A percentile compares a stretch with the other conserved stretches of the same genome.
These are phyloP conservation scores for Metopolophium dirhodum DNA, from an alignment of 1,140 invertebrate species.

Conservation along the genomic window DNA sequence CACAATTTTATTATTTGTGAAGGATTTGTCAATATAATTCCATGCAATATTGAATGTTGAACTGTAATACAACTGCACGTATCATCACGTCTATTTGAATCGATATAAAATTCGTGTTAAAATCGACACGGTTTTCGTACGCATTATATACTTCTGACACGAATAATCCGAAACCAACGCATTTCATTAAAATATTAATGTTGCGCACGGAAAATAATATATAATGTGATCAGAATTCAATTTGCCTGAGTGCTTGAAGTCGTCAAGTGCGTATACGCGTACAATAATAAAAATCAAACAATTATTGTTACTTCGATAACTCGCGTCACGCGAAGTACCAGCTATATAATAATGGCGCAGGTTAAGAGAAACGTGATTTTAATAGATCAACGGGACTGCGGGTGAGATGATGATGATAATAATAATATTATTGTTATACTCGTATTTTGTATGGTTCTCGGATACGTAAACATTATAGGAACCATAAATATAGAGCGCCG, in stretches of 20 bases:
- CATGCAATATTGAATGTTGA: not conserved
- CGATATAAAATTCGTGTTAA: not conserved
- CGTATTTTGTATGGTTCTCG: too few species aligned
- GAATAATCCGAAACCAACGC: not conserved
- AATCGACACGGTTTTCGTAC: not conserved
- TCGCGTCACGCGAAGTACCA: not conserved
- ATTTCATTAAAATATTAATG: not conserved
- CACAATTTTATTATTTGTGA: not conserved
- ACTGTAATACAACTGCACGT: not conserved
- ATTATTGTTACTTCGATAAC: constrained; percentile 1
- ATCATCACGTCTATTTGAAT: not conserved
- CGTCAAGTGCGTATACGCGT: not conserved
- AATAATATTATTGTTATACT: too few species aligned
- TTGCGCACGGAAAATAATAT: not conserved
- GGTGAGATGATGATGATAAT: not conserved
- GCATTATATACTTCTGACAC: not conserved
- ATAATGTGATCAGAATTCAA: not conserved
- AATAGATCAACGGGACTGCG: not conserved
- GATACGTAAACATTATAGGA: not conserved
- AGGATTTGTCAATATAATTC: constrained; percentile 18
- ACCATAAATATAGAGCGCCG: not conserved
- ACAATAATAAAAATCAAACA: not conserved
- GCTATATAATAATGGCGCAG: too few species aligned
- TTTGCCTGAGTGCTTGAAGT: not conserved
- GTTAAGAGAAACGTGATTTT: not conserved